Evolutionary conservation across 2,888 invertebrate genomes (phyloP), one percentile per base, ranked within the genome.

Genomic region (Stenolophus ochropezus): DNA sequence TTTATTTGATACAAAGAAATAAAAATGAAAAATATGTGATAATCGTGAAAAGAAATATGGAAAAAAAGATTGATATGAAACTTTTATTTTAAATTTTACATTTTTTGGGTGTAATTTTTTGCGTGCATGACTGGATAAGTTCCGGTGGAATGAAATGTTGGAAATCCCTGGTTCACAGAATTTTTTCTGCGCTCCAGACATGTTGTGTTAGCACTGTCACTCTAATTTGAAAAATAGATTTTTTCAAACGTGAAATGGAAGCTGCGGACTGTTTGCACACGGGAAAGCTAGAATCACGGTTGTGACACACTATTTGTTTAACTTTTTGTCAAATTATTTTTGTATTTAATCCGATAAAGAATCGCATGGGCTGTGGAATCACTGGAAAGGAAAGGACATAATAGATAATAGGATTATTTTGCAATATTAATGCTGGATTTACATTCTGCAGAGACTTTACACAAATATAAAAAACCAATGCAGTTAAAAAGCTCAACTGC

Each of bases 141-240:
- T 42, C 6, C 33, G 8, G 1, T 11, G 6, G 33, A 2, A 6
- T 42, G 33, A 42, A 6, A 42, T 42, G 33, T 42, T 42, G 33
- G 11, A 42, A 42, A 42, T 42, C 33, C 33, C 33, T 42, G 33
- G 33, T 42, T 20, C 20, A 56, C 56, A 56, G 58, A 27, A 56
- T 53, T 56, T 76, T 53, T 76, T 4, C 18, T 27, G 4, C 27
- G 23, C 27, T 75, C 20, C 61, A 65, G 47, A 61, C 33, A 69
- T 33, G 61, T 18, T 65, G 65, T 77, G 56, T 76, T 76, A 77
- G 65, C 61, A 61, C 61, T 65, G 61, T 65, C 47, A 20, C 65
- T 51, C 61, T 77, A 77, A 77, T 61, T 77, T 47, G 27, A 77
- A 77, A 77, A 75, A 75, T 75, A 75, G 75, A 75, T 75, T 75